A percentile compares a stretch with the other conserved stretches of the same genome.
Conservation (phyloP, 2,888 invertebrate genomes). For the Agrochola circellaris region DNA sequence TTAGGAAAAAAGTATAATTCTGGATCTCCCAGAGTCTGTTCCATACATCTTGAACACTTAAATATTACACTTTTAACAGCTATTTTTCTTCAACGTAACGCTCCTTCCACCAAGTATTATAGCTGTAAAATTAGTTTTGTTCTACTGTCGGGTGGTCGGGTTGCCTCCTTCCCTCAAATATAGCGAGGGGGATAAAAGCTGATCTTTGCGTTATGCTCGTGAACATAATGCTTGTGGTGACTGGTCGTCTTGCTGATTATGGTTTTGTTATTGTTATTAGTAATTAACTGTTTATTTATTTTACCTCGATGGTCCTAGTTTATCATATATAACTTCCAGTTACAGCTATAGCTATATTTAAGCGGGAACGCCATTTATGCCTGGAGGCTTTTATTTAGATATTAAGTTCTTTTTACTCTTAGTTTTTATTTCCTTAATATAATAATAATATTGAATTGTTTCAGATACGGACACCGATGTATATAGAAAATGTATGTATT, state of each 20-base stretch:
- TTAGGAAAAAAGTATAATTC: not conserved
- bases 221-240: not conserved
- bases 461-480: constrained; percentile 64
- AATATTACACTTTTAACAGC: not conserved
- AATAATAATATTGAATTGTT: constrained; percentile 43
- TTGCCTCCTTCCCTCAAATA: no score
- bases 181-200: not conserved
- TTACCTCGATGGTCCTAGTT: not conserved
- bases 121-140: not conserved
- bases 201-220: not conserved
- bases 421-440: no score
- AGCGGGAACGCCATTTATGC: no score
- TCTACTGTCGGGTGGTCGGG: not conserved
- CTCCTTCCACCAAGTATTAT: not conserved
- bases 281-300: not conserved
- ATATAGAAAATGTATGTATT: constrained; percentile 69
- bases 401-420: no score
- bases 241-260: no score
- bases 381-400: no score
- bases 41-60: not conserved
- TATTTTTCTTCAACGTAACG: no score
- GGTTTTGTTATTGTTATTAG: not conserved
- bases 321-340: not conserved
- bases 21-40: not conserved
- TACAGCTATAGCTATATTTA: no score